Conservation (phyloP, 2,113 vertebrate genomes). For the Lycaon pictus region DNA sequence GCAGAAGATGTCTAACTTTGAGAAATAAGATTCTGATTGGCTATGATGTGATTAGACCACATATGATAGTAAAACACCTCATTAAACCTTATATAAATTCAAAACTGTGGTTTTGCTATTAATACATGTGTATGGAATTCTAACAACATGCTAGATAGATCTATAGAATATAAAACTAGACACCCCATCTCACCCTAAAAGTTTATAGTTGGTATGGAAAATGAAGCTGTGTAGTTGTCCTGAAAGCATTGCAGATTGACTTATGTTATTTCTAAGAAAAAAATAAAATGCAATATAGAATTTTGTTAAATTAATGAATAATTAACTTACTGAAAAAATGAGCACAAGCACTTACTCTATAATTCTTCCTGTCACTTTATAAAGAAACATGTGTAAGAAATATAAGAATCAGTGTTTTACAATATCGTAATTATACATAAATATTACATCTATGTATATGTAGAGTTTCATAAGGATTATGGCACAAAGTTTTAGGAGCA, state of each 20-base stretch:
- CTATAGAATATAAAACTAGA: neutral
- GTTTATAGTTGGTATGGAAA: neutral
- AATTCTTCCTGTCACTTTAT: neutral
- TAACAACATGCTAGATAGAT: neutral
- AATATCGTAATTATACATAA: neutral
- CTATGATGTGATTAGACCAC: neutral
- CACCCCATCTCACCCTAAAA: neutral
- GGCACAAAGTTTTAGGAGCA: neutral
- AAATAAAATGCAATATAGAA: neutral
- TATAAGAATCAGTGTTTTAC: neutral
- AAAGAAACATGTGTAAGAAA: neutral
- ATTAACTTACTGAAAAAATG: conserved; percentile 11
- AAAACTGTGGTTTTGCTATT: neutral
- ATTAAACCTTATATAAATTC: neutral
- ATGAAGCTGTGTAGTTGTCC: neutral
- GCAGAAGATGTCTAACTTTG: neutral
- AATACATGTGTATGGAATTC: neutral
- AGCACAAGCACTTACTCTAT: neutral
- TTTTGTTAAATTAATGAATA: neutral
- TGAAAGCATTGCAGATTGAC: neutral
- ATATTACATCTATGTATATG: neutral
- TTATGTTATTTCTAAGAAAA: conserved; percentile 30
- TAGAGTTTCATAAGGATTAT: neutral
- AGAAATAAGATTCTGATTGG: neutral
- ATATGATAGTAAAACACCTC: neutral